Conservation (phyloP, 2,113 vertebrate species). For the Syngnathus typhle region DNA sequence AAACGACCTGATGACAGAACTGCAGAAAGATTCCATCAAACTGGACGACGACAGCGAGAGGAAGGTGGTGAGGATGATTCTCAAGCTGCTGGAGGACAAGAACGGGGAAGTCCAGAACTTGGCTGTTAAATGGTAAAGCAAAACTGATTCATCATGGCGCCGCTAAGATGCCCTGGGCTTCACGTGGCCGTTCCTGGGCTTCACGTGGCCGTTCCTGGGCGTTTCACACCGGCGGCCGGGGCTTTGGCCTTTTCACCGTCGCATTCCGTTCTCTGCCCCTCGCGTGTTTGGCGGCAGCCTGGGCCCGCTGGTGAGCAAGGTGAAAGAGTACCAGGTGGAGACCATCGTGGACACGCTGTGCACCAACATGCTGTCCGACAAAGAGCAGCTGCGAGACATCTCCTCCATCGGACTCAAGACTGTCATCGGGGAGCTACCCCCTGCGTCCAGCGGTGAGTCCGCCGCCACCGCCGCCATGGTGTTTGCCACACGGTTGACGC, state of each 20-base stretch:
- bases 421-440: slow-evolving; percentile 97
- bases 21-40: slow-evolving; percentile 98
- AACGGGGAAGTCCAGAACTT: slow-evolving; percentile 98
- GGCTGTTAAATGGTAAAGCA: slow-evolving; percentile 90
- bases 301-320: slow-evolving; percentile 96
- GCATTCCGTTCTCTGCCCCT: no score
- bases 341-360: slow-evolving; percentile 98
- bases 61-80: slow-evolving; percentile 97
- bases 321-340: slow-evolving; percentile 99
- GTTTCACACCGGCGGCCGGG: no score
- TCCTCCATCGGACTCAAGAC: slow-evolving; percentile 98
- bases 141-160: no score
- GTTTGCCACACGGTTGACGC: no score
- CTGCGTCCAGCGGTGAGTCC: slow-evolving; percentile 85
- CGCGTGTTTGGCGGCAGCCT: slow-evolving; percentile 68
- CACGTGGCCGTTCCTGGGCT: no score
- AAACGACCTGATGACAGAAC: slow-evolving; percentile 97
- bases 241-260: no score
- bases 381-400: slow-evolving; percentile 96
- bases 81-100: slow-evolving; percentile 96
- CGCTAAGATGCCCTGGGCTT: no score
- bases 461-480: no score
- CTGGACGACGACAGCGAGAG: slow-evolving; percentile 97
- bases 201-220: no score
- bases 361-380: slow-evolving; percentile 99